Evolutionary conservation across 1,140 invertebrate species (phyloP).

Genomic region (Drosophila pandora): DNA sequence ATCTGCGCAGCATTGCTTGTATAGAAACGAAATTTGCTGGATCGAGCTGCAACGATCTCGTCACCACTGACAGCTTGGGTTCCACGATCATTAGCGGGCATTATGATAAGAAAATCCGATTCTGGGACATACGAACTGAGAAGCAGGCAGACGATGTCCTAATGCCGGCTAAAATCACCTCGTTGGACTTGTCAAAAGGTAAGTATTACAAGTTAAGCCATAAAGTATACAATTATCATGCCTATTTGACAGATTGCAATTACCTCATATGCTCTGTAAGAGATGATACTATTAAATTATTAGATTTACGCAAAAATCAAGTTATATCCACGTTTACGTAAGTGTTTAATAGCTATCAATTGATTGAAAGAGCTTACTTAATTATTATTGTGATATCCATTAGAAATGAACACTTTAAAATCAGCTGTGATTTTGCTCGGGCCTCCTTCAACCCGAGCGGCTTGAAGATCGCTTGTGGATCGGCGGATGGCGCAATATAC

Average conservation of each 20-base stretch:
- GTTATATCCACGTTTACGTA: constrained; percentile 95
- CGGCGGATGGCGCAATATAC: constrained; percentile 94
- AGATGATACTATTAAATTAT: constrained; percentile 96
- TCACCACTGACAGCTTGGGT: constrained; percentile 94
- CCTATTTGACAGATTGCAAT: constrained; percentile 89
- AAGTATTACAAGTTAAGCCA: too few relatives aligned
- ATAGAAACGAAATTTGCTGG: constrained; percentile 98
- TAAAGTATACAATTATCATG: too few relatives aligned
- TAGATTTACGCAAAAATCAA: constrained; percentile 97
- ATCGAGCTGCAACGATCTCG: constrained; percentile 97
- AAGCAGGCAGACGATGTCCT: constrained; percentile 92
- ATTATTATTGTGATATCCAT: constrained; percentile 56
- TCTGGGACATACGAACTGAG: constrained; percentile 96
- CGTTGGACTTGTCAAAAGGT: constrained; percentile 95
- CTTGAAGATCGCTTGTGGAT: constrained; percentile 94
- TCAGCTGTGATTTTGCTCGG: constrained; percentile 96
- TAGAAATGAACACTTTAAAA: constrained; percentile 97
- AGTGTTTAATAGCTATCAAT: constrained; percentile 64
- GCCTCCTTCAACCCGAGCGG: constrained; percentile 96
- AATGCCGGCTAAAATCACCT: constrained; percentile 97
- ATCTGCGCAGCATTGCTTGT: constrained; percentile 95
- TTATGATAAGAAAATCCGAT: constrained; percentile 98
- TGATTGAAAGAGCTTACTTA: too few relatives aligned
- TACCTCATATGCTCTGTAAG: constrained; percentile 95
- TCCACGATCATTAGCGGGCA: constrained; percentile 98